phyloP scores from a whole-genome alignment of 2,888 invertebrate genomes.

The Zonitis immaculata region DNA sequence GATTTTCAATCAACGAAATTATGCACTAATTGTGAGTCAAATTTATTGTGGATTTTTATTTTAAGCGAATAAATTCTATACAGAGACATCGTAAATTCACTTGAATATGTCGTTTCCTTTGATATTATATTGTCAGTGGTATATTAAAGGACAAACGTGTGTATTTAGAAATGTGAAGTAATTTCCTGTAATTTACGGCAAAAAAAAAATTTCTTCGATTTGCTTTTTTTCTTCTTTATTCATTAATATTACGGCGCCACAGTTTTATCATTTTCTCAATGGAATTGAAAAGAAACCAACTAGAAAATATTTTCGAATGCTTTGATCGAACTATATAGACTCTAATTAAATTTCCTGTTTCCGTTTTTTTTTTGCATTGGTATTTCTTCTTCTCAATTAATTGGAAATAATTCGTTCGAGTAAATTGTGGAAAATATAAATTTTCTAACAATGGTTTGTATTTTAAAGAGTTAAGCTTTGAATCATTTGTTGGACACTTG shows the following conservation, averaged over 20 bases:
- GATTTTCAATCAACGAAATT: not conserved
- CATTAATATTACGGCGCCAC: not conserved
- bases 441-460: not conserved
- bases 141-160: slow-evolving; percentile 5
- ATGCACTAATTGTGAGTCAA: no score
- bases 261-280: not conserved
- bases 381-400: no score
- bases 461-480: not conserved
- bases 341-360: not conserved
- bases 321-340: not conserved
- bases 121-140: slow-evolving; percentile 5
- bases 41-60: slow-evolving; percentile 10
- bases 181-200: not conserved
- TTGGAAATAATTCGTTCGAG: no score
- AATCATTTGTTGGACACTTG: not conserved
- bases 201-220: not conserved
- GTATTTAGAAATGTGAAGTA: not conserved
- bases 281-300: not conserved
- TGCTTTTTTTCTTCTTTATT: not conserved
- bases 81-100: slow-evolving; percentile 11
- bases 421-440: no score
- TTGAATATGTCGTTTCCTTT: slow-evolving; percentile 15
- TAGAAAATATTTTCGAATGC: not conserved
- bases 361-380: not conserved
- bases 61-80: not conserved